Evolutionary conservation across 1,140 invertebrate genomes (phyloP).

Genomic region (Leptinotarsa undecemlineata): DNA sequence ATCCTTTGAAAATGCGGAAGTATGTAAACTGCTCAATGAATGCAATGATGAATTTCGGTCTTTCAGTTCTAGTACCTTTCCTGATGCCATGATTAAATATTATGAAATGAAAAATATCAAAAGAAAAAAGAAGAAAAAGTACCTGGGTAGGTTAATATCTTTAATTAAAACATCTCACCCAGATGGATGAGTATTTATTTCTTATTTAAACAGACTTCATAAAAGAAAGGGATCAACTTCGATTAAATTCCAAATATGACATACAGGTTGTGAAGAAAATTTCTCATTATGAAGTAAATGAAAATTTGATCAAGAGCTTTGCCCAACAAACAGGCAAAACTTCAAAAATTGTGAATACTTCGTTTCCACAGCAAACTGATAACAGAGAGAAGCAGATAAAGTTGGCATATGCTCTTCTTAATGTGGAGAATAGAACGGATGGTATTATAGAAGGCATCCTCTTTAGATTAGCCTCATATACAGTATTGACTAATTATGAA

Average conservation of each 20-base stretch:
- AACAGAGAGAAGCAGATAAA: conserved; percentile 34
- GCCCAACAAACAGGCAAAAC: not conserved
- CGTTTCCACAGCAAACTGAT: not conserved
- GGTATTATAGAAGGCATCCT: conserved; percentile 20
- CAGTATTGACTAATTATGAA: not conserved
- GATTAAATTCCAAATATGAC: conserved; percentile 19
- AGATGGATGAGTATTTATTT: not conserved
- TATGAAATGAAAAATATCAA: conserved; percentile 31
- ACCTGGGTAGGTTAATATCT: conserved; percentile 13
- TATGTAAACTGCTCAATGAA: conserved; percentile 12
- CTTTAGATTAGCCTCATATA: not conserved
- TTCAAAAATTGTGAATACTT: not conserved
- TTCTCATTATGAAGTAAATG: conserved; percentile 7
- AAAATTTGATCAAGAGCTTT: not conserved
- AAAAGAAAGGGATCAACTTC: conserved; percentile 30
- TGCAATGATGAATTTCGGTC: conserved; percentile 8
- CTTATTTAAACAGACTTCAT: conserved; percentile 30
- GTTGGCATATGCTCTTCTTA: conserved; percentile 33
- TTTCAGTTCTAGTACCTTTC: not conserved
- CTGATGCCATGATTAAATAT: conserved; percentile 22
- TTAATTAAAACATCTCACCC: not conserved
- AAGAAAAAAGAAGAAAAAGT: conserved; percentile 23
- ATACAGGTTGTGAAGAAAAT: not conserved
- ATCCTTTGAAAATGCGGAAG: not conserved
- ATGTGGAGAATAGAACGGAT: conserved; percentile 12